Conservation (phyloP, 2,797 vertebrate species). For the Anguilla marmorata region DNA sequence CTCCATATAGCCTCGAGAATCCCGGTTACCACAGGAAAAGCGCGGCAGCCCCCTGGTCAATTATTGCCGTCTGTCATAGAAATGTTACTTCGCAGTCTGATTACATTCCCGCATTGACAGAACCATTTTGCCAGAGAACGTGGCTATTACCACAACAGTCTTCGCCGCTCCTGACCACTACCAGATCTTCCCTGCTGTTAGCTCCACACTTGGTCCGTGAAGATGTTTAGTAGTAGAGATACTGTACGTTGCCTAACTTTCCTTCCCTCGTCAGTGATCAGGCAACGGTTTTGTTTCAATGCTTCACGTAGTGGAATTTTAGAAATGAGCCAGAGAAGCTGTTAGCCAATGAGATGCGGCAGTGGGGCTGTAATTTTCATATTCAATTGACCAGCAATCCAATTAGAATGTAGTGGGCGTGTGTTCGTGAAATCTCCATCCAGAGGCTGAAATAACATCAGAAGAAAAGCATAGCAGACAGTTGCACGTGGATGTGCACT, state of each 20-base stretch:
- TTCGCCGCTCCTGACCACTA: constrained; percentile 7
- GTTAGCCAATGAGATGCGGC: constrained; percentile 66
- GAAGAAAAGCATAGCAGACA: not conserved
- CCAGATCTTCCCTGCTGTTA: constrained; percentile 56
- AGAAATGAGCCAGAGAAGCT: constrained; percentile 48
- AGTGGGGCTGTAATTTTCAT: constrained; percentile 43
- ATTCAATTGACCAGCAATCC: constrained; percentile 54
- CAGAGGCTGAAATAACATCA: not conserved
- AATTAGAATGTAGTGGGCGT: constrained; percentile 48
- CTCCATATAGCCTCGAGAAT: constrained; percentile 81
- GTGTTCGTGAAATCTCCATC: not conserved
- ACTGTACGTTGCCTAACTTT: constrained; percentile 41
- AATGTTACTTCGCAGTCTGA: constrained; percentile 55
- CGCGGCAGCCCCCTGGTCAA: constrained; percentile 50
- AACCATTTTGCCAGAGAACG: constrained; percentile 47
- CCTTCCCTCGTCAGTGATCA: constrained; percentile 42
- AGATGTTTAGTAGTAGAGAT: constrained; percentile 7
- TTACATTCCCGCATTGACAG: constrained; percentile 44
- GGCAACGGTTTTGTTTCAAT: constrained; percentile 45
- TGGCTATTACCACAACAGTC: not conserved
- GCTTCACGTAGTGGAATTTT: constrained; percentile 45
- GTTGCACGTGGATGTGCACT: not conserved
- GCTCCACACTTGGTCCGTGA: constrained; percentile 34
- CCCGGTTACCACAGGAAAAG: constrained; percentile 61
- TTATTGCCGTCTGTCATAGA: constrained; percentile 50